Base-by-base conservation (phyloP, 2,797 vertebrate genomes). In the Loriculus beryllinus region DNA sequence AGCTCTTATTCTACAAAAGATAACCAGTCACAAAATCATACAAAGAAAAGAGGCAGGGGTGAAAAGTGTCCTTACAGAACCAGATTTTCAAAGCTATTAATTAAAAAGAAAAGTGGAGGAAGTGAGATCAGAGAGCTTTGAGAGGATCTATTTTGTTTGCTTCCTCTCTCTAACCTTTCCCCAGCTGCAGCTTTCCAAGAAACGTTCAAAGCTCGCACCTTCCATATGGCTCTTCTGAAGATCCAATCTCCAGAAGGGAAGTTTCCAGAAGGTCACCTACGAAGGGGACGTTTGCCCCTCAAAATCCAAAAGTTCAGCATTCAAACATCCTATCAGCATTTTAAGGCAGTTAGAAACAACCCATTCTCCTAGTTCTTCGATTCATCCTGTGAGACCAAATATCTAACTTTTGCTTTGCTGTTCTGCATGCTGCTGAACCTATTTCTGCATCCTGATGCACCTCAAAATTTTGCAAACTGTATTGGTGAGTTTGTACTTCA, bases 21-120 rank as follows among this genome's bases (percentile, higher is more conserved):
- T 57, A 28, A 63, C 67, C 40, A 80, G 28, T 22, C 43, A 75
- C 43, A 87, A 88, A 86, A 82, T 23, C 3, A 2, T 69, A 72
- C 12, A 88, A 69, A 80, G 71, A 47, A 76, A 81, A 78, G 47
- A 80, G 15, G 31, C 19, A 82, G 22, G 15, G 39, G 13, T 82
- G 42, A 69, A 51, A 90, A 72, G 35, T 28, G 47, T 70, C 25
- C 35, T 89, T 83, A 75, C 10, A 86, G 79, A 88, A 79, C 52
- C 54, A 82, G 79, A 85, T 42, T 82, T 57, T 79, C 64, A 84
- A 95, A 93, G 56, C 47, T 88, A 89, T 88, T 83, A 17, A 85
- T 57, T 78, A 80, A 71, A 89, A 88, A 47, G 37, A 76, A 75
- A 80, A 88, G 31, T 29, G 25, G 40, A 88, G 47, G 51, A 56